A percentile compares a stretch with the other conserved stretches of the same genome.
phyloP scores from a whole-genome alignment of 2,797 vertebrate genomes.

The Hydrophis major region DNA sequence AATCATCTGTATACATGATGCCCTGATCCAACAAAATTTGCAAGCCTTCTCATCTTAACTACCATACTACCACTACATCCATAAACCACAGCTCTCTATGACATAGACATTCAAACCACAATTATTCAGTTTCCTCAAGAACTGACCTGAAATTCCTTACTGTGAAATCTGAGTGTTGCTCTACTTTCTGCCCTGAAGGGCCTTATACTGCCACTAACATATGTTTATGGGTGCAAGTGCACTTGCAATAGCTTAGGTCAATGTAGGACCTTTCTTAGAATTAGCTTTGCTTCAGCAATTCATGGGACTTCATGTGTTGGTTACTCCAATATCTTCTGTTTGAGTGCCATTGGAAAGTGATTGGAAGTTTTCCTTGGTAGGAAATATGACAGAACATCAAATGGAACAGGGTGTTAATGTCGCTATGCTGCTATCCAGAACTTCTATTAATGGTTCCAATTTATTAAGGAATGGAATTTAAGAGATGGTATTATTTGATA shows the following conservation, averaged over 20 bases:
- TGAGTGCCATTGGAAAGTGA: neutral
- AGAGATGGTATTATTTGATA: neutral
- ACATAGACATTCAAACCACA: neutral
- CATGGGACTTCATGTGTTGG: neutral
- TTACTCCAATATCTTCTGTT: neutral
- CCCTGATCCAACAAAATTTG: slow-evolving; percentile 6
- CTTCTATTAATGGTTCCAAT: neutral
- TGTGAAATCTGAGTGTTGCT: neutral
- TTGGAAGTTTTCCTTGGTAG: neutral
- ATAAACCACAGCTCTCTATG: neutral
- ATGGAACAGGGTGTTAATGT: neutral
- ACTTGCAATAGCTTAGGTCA: neutral
- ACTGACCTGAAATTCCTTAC: neutral
- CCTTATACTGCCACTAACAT: neutral
- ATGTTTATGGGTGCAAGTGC: neutral
- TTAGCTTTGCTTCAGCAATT: neutral
- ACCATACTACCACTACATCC: neutral
- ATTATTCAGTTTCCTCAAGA: neutral
- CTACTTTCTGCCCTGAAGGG: neutral
- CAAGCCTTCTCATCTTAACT: slow-evolving; percentile 13
- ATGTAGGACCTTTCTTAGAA: neutral
- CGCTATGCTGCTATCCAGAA: neutral
- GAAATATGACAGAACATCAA: neutral
- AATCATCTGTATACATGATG: slow-evolving; percentile 10
- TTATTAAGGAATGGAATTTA: neutral